These are phyloP conservation scores for Aurelia sp. DNA, from an alignment of 30 jellyfish, hydroid and myxozoan species.

Conservation along the genomic window DNA sequence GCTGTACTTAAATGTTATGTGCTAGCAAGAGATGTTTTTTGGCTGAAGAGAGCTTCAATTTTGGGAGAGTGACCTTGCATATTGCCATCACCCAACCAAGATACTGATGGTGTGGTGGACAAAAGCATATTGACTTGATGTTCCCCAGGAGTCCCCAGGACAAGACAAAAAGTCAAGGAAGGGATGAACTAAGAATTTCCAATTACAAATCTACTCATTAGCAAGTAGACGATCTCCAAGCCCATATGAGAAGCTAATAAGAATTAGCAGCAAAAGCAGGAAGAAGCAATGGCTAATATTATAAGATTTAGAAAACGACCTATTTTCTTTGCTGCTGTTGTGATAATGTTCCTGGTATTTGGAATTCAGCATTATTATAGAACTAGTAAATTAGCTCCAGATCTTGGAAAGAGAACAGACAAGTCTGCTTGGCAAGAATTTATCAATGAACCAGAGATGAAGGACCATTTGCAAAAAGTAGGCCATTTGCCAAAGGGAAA, in stretches of 20 bases:
- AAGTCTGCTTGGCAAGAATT: neutral
- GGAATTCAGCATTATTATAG: neutral
- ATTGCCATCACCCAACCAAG: too few species aligned
- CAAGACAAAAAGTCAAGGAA: too few species aligned
- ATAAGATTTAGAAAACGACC: conserved; percentile 52
- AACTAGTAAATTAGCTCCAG: conserved; percentile 13
- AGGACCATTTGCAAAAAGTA: neutral
- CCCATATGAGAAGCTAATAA: neutral
- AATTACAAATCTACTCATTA: too few species aligned
- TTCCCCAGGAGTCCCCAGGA: too few species aligned
- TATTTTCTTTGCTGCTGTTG: conserved; percentile 1
- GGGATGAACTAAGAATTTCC: too few species aligned
- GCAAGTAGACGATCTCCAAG: too few species aligned
- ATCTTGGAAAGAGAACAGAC: conserved; percentile 28
- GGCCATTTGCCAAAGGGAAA: too few species aligned
- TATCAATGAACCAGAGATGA: neutral
- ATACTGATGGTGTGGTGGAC: too few species aligned
- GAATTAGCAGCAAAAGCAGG: neutral
- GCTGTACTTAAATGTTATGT: neutral
- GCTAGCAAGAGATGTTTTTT: neutral
- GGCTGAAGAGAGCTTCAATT: neutral
- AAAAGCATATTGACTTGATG: too few species aligned
- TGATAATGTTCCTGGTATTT: neutral
- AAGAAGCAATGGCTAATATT: conserved; percentile 35
- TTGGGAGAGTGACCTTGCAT: too few species aligned